These are phyloP conservation scores for Thyatira batis DNA, from an alignment of 2,888 invertebrate genomes.

Conservation along the genomic window DNA sequence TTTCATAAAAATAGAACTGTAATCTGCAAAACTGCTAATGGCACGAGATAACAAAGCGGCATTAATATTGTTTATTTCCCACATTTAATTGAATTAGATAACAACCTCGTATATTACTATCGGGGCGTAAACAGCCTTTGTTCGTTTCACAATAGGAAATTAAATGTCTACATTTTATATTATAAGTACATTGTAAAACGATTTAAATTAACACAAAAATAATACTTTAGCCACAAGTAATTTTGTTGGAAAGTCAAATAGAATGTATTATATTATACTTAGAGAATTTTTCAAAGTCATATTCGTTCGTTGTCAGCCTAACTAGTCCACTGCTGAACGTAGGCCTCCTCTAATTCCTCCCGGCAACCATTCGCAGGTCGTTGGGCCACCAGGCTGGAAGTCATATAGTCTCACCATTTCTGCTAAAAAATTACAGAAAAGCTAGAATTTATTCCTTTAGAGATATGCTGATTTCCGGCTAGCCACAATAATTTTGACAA, in stretches of 20 bases:
- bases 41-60: not conserved
- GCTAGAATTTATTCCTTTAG: too few species aligned
- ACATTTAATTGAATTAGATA: not conserved
- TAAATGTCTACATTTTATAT: not conserved
- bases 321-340: too few species aligned
- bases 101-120: not conserved
- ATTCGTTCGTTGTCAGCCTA: too few species aligned
- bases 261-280: too few species aligned
- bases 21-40: not conserved
- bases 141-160: not conserved
- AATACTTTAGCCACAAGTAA: not conserved
- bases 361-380: too few species aligned
- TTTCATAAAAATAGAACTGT: not conserved
- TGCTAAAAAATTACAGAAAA: too few species aligned
- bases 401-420: too few species aligned
- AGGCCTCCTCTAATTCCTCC: too few species aligned
- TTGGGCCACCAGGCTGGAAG: too few species aligned
- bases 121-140: not conserved
- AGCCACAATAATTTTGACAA: not conserved
- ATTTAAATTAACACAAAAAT: not conserved
- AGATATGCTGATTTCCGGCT: too few species aligned
- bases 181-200: not conserved
- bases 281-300: too few species aligned
- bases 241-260: too few species aligned
- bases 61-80: not conserved